Percentiles rank a stretch among this genome's conserved stretches.
Evolutionary conservation across 2,113 vertebrate genomes (phyloP).

Genomic region (Sphaerodactylus townsendi): DNA sequence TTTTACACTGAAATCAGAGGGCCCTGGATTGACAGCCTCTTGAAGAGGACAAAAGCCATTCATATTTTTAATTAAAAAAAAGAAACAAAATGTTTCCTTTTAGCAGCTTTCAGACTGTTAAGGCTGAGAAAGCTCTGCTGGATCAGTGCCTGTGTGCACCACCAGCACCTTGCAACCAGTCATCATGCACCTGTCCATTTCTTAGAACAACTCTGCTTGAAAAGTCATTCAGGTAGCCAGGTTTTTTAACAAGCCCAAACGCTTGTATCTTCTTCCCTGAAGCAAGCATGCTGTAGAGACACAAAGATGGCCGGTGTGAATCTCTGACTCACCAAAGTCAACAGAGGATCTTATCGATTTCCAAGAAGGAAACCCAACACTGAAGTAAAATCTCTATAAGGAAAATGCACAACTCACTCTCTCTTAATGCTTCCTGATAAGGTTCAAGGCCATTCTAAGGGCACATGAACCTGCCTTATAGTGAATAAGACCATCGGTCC

Average conservation of each 20-base stretch:
- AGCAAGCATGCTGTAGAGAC: constrained; percentile 16
- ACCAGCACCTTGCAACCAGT: constrained; percentile 10
- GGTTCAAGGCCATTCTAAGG: neutral
- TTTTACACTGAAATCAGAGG: neutral
- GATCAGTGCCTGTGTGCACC: constrained; percentile 2
- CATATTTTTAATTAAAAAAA: neutral
- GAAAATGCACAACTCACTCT: neutral
- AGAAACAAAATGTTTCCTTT: neutral
- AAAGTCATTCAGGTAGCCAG: constrained; percentile 40
- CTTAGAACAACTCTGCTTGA: constrained; percentile 24
- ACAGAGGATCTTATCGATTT: constrained; percentile 12
- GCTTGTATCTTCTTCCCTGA: constrained; percentile 28
- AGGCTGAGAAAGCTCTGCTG: neutral
- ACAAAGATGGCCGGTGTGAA: neutral
- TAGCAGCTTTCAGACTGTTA: neutral
- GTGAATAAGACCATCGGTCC: too few relatives aligned
- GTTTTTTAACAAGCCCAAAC: constrained; percentile 24
- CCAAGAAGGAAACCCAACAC: fast-evolving
- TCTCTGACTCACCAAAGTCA: neutral
- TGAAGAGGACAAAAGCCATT: neutral
- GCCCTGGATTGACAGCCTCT: neutral
- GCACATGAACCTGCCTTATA: neutral
- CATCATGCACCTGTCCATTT: neutral
- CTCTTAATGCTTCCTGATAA: neutral
- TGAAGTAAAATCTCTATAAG: neutral